Conservation (phyloP, 2,113 vertebrate genomes). For the Pundamilia nyererei region DNA sequence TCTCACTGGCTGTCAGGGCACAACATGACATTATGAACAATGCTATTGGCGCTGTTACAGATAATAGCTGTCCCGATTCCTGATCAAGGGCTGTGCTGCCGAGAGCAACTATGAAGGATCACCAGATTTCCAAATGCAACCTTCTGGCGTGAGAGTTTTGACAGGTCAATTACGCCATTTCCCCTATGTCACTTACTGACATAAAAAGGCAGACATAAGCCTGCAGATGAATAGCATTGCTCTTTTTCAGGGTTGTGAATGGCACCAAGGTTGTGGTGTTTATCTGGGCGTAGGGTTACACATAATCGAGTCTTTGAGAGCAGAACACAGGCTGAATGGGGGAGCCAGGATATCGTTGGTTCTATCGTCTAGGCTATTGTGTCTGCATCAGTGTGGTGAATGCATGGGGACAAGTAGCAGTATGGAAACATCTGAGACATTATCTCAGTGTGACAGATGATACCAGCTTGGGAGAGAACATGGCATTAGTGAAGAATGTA, state of each 20-base stretch:
- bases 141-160: slow-evolving; percentile 25
- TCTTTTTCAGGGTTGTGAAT: slow-evolving; percentile 15
- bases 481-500: slow-evolving; percentile 2
- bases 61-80: slow-evolving; percentile 29
- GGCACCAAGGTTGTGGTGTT: slow-evolving; percentile 26
- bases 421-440: slow-evolving; percentile 60
- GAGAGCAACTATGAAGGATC: slow-evolving; percentile 9
- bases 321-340: slow-evolving; percentile 45
- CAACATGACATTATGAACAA: not conserved
- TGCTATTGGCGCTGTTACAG: not conserved
- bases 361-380: slow-evolving; percentile 47
- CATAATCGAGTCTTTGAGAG: slow-evolving; percentile 45
- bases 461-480: slow-evolving; percentile 28
- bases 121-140: slow-evolving; percentile 1
- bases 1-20: not conserved
- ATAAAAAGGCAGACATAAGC: not conserved
- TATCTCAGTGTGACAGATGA: slow-evolving; percentile 55
- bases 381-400: slow-evolving; percentile 27
- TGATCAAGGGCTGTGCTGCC: not conserved
- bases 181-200: not conserved
- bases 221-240: slow-evolving; percentile 18
- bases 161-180: slow-evolving; percentile 46
- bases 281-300: slow-evolving; percentile 50
- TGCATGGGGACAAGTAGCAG: slow-evolving; percentile 3
- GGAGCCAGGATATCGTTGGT: slow-evolving; percentile 34